phyloP scores from a whole-genome alignment of 2,888 invertebrate species.

The Trisateles emortualis region DNA sequence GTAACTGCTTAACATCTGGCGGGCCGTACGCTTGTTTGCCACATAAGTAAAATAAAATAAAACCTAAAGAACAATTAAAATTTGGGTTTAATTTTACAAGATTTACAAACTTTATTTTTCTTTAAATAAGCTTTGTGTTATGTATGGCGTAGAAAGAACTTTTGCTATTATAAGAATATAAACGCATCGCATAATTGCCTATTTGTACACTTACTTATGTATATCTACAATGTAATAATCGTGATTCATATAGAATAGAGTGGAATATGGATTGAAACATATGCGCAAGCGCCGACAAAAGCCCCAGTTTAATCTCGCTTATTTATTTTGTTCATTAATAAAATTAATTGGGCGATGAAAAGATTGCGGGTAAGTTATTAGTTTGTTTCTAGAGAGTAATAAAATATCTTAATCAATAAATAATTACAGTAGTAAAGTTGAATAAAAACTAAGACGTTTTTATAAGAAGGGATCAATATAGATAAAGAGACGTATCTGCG shows the following conservation, averaged over 20 bases:
- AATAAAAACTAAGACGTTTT: not conserved
- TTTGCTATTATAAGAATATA: no score
- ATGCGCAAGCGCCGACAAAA: conserved; percentile 56
- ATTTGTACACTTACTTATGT: not conserved
- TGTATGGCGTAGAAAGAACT: no score
- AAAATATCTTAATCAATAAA: conserved; percentile 1
- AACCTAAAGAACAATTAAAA: no score
- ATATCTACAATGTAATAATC: conserved; percentile 21
- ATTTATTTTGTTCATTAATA: conserved; percentile 59
- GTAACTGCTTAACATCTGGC: no score
- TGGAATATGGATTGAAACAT: conserved; percentile 53
- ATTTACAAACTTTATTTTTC: no score
- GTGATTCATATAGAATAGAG: conserved; percentile 52
- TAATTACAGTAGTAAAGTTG: not conserved
- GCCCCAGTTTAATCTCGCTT: conserved; percentile 43
- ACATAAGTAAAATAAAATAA: no score
- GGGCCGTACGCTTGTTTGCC: no score
- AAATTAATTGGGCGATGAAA: conserved; percentile 28
- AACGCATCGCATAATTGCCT: no score
- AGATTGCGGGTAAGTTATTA: not conserved
- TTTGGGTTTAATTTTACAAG: no score
- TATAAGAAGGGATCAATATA: not conserved
- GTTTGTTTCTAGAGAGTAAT: not conserved
- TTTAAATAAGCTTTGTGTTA: no score
- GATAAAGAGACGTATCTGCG: not conserved